Conservation (phyloP, 1,140 invertebrate genomes). For the Holotrichia oblita region DNA sequence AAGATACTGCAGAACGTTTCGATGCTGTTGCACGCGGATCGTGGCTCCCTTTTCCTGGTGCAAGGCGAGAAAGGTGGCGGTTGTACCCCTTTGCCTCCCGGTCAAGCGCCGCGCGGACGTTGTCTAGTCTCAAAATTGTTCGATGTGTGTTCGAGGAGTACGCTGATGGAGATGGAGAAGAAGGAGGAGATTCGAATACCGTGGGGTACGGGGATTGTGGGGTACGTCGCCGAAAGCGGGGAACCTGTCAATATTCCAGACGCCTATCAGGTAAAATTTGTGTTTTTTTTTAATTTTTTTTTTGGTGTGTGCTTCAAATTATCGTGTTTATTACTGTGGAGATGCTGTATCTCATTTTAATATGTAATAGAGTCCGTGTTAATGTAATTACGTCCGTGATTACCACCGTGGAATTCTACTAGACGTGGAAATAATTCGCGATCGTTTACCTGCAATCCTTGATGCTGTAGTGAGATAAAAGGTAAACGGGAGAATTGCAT, state of each 20-base stretch:
- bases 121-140: conserved; percentile 93
- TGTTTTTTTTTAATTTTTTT: not conserved
- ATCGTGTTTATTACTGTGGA: too few species aligned
- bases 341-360: too few species aligned
- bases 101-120: conserved; percentile 58
- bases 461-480: not conserved
- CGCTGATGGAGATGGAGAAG: conserved; percentile 89
- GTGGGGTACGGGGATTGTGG: conserved; percentile 91
- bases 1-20: conserved; percentile 97
- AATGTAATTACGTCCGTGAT: not conserved
- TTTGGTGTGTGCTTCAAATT: too few species aligned
- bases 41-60: conserved; percentile 92
- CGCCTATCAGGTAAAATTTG: conserved; percentile 93
- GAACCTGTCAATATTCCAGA: conserved; percentile 94
- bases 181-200: conserved; percentile 92
- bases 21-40: conserved; percentile 89
- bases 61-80: conserved; percentile 73
- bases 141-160: conserved; percentile 91
- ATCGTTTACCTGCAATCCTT: not conserved
- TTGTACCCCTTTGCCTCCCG: conserved; percentile 55
- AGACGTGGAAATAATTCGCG: not conserved
- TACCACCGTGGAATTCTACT: not conserved
- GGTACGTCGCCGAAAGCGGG: conserved; percentile 92
- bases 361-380: not conserved
- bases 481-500: too few species aligned